Base-by-base conservation (phyloP, 2,113 vertebrate species). In the Vimba vimba region DNA sequence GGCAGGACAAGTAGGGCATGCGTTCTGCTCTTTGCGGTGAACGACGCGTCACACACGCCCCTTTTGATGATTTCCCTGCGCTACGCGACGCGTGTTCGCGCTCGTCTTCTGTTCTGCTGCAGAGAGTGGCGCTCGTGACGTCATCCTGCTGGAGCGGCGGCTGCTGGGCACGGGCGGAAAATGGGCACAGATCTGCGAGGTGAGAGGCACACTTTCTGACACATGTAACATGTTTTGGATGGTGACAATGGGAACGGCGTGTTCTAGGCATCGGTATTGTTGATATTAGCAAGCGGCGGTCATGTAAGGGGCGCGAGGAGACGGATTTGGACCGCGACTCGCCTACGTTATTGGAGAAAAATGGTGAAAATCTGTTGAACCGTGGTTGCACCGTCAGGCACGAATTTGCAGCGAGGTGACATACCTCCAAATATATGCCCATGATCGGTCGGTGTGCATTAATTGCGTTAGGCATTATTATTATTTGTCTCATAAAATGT, bases 121-220 rank as follows among this genome's bases (percentile, higher is more conserved):
- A 94, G 94, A 94, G 94, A 83, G 68, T 87, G 88, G 86, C 86
- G 93, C 89, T 88, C 86, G 93, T 95, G 95, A 95, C 95, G 95
- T 95, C 94, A 95, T 85, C 64, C 89, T 88, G 91, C 92, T 91
- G 85, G 90, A 93, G 92, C 94, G 89, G 92, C 94, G 88, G 92
- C 89, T 94, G 91, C 92, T 93, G 89, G 90, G 90, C 92, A 89
- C 87, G 88, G 90, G 91, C 82, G 86, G 92, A 93, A 92, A 94
- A 93, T 93, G 94, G 90, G 91, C 90, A 93, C 92, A 93, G 88
- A 90, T 90, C 78, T 89, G 88, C 89, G 90, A 94, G 95, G 95
- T 95, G 93, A 95, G 94, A 90, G 81, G 87, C 88, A 89, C 87
- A 79, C 92, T 91, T 88, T 89, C 66, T 78, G 79, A 83, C 78